Evolutionary conservation across 2,113 vertebrate species (phyloP).

Genomic region (Callithrix jacchus): DNA sequence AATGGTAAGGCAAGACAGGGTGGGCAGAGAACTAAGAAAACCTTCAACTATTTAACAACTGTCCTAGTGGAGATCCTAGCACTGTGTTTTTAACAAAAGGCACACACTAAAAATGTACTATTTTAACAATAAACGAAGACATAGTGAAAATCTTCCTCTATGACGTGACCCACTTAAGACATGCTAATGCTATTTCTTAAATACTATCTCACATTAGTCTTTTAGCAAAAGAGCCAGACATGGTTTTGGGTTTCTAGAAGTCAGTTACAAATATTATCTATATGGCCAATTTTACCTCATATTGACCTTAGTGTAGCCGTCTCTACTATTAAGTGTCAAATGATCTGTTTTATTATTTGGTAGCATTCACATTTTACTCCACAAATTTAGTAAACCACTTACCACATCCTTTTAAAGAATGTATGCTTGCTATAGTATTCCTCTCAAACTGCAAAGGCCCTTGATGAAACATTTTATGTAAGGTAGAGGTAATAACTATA

Average conservation of each 20-base stretch:
- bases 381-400: background rate
- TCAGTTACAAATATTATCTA: background rate
- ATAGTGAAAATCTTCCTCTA: background rate
- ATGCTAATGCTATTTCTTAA: background rate
- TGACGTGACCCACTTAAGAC: background rate
- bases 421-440: background rate
- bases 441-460: background rate
- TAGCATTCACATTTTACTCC: background rate
- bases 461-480: background rate
- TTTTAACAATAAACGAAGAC: background rate
- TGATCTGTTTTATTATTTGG: background rate
- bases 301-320: background rate
- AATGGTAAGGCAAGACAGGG: background rate
- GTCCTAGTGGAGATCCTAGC: background rate
- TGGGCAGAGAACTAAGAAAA: background rate
- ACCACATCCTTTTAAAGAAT: background rate
- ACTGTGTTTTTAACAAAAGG: background rate
- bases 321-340: background rate
- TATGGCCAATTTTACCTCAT: background rate
- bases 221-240: background rate
- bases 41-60: background rate
- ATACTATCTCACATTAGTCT: background rate
- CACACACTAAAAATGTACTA: background rate
- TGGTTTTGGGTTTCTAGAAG: background rate
- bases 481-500: background rate